phyloP scores from a whole-genome alignment of 2,113 vertebrate genomes.

The Orycteropus afer region DNA sequence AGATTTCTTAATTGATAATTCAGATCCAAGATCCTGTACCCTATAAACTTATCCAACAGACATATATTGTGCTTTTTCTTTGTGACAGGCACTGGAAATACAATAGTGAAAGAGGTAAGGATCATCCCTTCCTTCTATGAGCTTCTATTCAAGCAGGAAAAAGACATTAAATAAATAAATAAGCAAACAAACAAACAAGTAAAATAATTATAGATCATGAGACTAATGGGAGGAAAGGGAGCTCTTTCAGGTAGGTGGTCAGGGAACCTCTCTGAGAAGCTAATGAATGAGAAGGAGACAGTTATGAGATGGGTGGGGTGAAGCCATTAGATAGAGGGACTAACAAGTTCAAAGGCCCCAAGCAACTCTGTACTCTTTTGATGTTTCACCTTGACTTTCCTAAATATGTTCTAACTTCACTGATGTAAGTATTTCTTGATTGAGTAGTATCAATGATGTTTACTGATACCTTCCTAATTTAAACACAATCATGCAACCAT shows the following conservation, averaged over 20 bases:
- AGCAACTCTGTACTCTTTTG: too few species aligned
- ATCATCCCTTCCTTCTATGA: neutral
- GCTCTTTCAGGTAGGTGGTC: neutral
- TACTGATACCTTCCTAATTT: neutral
- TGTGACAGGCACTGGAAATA: neutral
- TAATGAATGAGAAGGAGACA: neutral
- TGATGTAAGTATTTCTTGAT: constrained; percentile 16
- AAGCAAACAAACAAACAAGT: neutral
- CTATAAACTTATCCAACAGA: constrained; percentile 6
- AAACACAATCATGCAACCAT: neutral
- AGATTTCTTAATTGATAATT: neutral
- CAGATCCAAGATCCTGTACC: neutral
- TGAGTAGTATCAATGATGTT: neutral
- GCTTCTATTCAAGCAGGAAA: neutral
- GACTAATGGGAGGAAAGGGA: neutral
- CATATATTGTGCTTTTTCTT: neutral
- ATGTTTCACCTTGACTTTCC: neutral
- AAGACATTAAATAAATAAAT: neutral
- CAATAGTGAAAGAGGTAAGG: neutral
- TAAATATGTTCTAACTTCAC: constrained; percentile 10
- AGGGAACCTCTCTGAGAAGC: neutral
- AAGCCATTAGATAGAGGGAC: neutral
- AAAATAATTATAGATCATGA: neutral
- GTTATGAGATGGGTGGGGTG: neutral
- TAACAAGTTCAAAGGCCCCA: neutral